A percentile compares a stretch with the other conserved stretches of the same genome.
Evolutionary conservation across 2,797 vertebrate genomes (phyloP).

Genomic region (Acanthurus leucopareius): DNA sequence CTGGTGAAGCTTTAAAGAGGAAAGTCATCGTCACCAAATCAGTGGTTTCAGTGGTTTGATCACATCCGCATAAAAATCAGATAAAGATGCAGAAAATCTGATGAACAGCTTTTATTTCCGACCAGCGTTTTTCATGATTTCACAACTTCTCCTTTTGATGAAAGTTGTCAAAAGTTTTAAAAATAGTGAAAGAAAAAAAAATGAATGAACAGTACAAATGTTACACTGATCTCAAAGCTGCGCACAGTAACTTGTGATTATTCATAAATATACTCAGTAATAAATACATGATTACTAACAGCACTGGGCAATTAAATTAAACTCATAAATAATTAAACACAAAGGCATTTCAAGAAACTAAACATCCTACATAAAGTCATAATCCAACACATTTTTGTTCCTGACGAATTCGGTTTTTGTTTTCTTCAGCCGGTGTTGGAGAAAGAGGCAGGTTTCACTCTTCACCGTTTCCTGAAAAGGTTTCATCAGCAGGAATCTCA

Average conservation of each 20-base stretch:
- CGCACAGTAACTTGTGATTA: constrained; percentile 2
- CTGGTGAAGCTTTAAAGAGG: no score
- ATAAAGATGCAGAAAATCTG: no score
- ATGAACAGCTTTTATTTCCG: no score
- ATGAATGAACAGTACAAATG: not conserved
- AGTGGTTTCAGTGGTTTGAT: no score
- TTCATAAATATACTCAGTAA: constrained; percentile 29
- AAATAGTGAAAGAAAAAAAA: no score
- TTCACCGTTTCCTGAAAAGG: fast-evolving
- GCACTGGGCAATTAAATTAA: constrained; percentile 23
- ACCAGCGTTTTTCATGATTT: no score
- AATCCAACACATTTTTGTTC: not conserved
- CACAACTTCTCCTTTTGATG: no score
- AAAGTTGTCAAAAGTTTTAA: no score
- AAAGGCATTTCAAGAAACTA: constrained; percentile 22
- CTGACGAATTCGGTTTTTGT: no score
- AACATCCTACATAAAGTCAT: not conserved
- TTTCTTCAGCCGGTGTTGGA: constrained; percentile 3
- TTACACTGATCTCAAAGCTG: not conserved
- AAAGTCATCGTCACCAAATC: no score
- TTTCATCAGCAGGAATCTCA: not conserved
- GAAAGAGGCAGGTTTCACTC: not conserved
- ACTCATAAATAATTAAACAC: constrained; percentile 41
- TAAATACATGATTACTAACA: constrained; percentile 26
- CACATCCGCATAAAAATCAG: no score